Evolutionary conservation across 2,888 invertebrate genomes (phyloP).

Genomic region (Sesia bembeciformis): DNA sequence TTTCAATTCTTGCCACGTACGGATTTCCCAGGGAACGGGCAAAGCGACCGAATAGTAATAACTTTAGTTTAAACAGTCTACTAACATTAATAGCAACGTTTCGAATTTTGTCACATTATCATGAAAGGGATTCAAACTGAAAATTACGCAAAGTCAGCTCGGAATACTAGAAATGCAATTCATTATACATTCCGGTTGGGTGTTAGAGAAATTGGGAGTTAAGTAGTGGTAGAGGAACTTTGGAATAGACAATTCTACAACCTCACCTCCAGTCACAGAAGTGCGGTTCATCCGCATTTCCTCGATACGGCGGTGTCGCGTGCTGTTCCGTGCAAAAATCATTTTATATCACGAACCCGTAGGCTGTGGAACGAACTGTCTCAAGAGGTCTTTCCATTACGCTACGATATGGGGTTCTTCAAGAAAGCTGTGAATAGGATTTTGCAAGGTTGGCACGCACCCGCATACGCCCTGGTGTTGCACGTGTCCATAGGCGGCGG

Average conservation of each 20-base stretch:
- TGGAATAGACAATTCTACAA: not conserved
- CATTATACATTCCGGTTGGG: conserved; percentile 21
- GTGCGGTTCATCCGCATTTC: too few species aligned
- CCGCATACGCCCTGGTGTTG: too few species aligned
- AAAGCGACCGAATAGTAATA: conserved; percentile 13
- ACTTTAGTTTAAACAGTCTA: conserved; percentile 8
- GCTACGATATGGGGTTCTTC: too few species aligned
- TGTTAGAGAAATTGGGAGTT: conserved; percentile 9
- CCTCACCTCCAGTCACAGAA: too few species aligned
- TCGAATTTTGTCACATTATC: conserved; percentile 9
- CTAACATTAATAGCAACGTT: conserved; percentile 5
- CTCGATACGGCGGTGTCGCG: too few species aligned
- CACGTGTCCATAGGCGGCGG: too few species aligned
- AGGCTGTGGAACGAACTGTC: too few species aligned
- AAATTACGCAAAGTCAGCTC: conserved; percentile 19
- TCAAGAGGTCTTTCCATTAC: too few species aligned
- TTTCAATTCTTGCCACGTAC: conserved; percentile 8
- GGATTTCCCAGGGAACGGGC: conserved; percentile 6
- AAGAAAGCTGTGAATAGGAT: too few species aligned
- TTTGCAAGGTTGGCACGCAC: too few species aligned
- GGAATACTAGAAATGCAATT: conserved; percentile 12
- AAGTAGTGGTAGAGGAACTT: not conserved
- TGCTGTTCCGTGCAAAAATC: too few species aligned
- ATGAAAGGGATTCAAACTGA: conserved; percentile 11
- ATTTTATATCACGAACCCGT: too few species aligned